These are phyloP conservation scores for Glaucopsyche alexis DNA, from an alignment of 2,888 invertebrate genomes.

Conservation along the genomic window DNA sequence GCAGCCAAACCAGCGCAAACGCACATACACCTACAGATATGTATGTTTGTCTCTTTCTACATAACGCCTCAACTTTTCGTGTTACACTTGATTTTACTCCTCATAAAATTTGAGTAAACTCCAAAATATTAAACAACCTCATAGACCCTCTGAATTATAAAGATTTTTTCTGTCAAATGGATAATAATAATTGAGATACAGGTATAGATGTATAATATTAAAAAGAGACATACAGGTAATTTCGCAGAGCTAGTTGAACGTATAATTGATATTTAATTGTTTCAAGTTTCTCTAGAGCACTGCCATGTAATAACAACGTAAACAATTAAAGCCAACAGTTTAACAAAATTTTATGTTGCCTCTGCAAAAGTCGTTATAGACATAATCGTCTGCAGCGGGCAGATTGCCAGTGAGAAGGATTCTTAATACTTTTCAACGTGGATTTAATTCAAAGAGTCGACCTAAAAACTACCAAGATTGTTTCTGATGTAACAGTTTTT, in stretches of 20 bases:
- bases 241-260: not conserved
- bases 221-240: not conserved
- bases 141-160: no score
- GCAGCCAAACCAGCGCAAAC: no score
- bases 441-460: conserved; percentile 41
- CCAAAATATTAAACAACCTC: no score
- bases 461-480: conserved; percentile 23
- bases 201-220: no score
- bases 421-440: conserved; percentile 52
- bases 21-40: no score
- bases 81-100: no score
- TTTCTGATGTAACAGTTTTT: conserved; percentile 28
- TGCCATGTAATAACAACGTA: not conserved
- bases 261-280: not conserved
- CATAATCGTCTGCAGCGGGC: conserved; percentile 59
- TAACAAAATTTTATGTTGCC: conserved; percentile 46
- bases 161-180: no score
- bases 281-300: not conserved
- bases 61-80: no score
- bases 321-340: conserved; percentile 35
- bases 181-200: no score
- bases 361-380: conserved; percentile 45
- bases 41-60: no score
- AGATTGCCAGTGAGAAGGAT: conserved; percentile 54
- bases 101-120: no score